Evolutionary conservation across 2,113 vertebrate genomes (phyloP), one percentile per base, ranked within the genome.

Genomic region (Pontoporia blainvillei): DNA sequence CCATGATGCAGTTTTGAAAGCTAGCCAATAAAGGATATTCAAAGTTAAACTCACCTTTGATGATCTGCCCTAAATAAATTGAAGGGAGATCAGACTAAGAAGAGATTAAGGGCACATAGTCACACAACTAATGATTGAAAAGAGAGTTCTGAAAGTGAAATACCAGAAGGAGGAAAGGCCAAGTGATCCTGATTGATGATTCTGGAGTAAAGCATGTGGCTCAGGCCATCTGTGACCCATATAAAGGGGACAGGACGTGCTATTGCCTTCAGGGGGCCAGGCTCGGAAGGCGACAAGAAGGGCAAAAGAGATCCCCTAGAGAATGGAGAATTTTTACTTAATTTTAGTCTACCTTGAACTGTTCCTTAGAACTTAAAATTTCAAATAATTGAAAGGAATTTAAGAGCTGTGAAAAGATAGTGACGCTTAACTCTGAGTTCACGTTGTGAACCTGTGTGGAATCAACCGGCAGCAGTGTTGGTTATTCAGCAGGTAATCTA

Each of bases 151-250:
- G 81, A 85, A 93, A 71, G 86, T 57, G 72, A 75, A 79, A 67
- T 62, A 81, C 85, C 93, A 90, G 94, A 41, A 95, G 96, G 92
- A 90, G 44, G 83, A 73, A 62, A 54, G 91, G 78, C 91, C 94
- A 39, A 67, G 91, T 89, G 95, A 52, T 82, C 21, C 91, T 98
- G 98, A 98, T 97, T 57, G 97, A 97, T 97, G 97, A 95, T 46
- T 86, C 15, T 1, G 36, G 89, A 97, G 95, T 46, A 72, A 97
- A 95, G 97, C 98, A 82, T 94, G 98, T 87, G 94, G 96, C 96
- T 97, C 96, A 78, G 96, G 96, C 98, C 98, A 99, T 99, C 98
- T 99, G 98, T 98, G 98, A 98, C 98, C 98, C 98, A 98, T 82
- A 98, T 98, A 98, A 85, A 89, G 73, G 52, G 97, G 98, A 91